Percentiles rank a stretch among this genome's conserved stretches.
Conservation (phyloP, 2,113 vertebrate species). For the Trichomycterus rosablanca region DNA sequence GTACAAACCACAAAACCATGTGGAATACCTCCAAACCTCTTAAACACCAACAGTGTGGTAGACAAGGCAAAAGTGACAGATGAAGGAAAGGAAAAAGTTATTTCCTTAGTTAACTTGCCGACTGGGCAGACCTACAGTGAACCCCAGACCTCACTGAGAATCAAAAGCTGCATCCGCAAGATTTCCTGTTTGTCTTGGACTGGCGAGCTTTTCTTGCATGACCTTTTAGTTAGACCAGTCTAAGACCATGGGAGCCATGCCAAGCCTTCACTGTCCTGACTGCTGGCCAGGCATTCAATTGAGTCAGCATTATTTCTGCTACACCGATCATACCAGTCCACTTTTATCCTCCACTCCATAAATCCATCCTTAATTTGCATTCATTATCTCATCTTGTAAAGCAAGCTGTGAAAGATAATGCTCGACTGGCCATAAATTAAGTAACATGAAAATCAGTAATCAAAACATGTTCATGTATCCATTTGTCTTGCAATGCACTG, state of each 20-base stretch:
- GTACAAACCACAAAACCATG: background rate
- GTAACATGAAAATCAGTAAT: too few relatives aligned
- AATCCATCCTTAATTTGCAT: constrained; percentile 23
- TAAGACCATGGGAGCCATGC: constrained; percentile 30
- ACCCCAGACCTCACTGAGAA: too few relatives aligned
- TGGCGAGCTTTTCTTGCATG: constrained; percentile 50
- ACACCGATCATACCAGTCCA: constrained; percentile 23
- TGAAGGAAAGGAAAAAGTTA: background rate
- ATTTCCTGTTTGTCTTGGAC: constrained; percentile 72
- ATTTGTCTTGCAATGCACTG: too few relatives aligned
- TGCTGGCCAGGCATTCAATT: constrained; percentile 38
- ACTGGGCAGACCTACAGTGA: too few relatives aligned
- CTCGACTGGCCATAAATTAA: too few relatives aligned
- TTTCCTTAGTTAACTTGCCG: constrained; percentile 17
- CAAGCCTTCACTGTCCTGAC: constrained; percentile 35
- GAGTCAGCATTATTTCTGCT: constrained; percentile 55
- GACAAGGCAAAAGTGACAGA: background rate
- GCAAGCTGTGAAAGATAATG: too few relatives aligned
- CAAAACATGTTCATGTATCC: too few relatives aligned
- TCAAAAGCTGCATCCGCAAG: constrained; percentile 66
- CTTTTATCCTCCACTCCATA: constrained; percentile 3
- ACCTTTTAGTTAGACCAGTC: constrained; percentile 17
- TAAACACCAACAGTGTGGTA: background rate
- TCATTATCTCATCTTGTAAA: too few relatives aligned
- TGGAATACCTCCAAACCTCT: too few relatives aligned